Base-by-base conservation (phyloP, 1,140 invertebrate species). In the Zaprionus davidi region DNA sequence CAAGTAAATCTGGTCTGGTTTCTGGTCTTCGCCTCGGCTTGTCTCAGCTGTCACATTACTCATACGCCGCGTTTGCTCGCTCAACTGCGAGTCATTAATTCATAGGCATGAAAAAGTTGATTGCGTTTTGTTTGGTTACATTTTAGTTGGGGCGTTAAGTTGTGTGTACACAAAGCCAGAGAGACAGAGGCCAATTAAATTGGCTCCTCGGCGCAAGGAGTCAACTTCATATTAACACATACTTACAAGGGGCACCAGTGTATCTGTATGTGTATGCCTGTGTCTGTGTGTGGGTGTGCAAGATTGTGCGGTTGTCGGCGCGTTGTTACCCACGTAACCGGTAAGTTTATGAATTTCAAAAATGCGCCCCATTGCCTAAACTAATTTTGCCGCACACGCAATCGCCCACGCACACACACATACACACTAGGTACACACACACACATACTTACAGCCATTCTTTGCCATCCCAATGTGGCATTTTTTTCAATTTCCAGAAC, bases 301-400 rank as follows among this genome's bases (percentile, higher is more conserved):
- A 64, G 34, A 38, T 20, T 46, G 7, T 62, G 59, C 13, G 58
- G 12, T 13, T 46, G 58, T 28, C 46, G 34, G 51, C 22, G 31
- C 62, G n/a, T 15, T 31, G 62, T 36, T 17, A 28, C 63, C 51
- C 63, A 65, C 51, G 63, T 65, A 78, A 82, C 51, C 58, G 59
- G 65, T 71, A 76, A 79, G 72, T 85, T 90, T 90, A 85, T 90
- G 85, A 90, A 85, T 90, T 81, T 90, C 59, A 90, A 90, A 90
- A 90, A 90, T 90, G 64, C 67, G 72, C 69, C 76, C 71, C 76
- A 73, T 72, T 83, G 71, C 81, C 79, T 77, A 74, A 90, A 88
- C 85, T 88, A 90, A 88, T 88, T 88, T 88, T 71, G 72, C 62
- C 53, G 28, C 63, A 67, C 57, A 75, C 79, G 49, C 78, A 67